Conservation (phyloP, 2,797 vertebrate species). For the Garrulus glandarius region DNA sequence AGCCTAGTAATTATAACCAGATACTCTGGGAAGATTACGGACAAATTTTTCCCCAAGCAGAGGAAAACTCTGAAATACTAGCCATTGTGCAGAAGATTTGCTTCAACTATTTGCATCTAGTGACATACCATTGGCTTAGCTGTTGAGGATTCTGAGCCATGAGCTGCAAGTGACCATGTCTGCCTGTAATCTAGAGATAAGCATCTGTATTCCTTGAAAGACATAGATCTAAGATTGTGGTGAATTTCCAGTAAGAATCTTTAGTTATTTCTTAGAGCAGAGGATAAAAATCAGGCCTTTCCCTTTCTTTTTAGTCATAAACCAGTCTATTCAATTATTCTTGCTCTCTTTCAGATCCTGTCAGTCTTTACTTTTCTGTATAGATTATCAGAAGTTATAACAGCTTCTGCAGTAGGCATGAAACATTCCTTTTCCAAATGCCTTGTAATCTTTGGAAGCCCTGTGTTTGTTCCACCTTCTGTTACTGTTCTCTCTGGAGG, state of each 20-base stretch:
- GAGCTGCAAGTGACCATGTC: neutral
- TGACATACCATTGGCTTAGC: neutral
- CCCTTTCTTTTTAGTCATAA: neutral
- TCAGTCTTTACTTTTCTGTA: neutral
- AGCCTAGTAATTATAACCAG: neutral
- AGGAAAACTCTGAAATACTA: neutral
- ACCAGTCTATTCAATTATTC: neutral
- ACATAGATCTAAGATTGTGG: neutral
- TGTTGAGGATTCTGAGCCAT: neutral
- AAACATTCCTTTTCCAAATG: neutral
- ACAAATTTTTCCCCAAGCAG: neutral
- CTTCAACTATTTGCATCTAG: neutral
- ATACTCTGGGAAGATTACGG: neutral
- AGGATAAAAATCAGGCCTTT: neutral
- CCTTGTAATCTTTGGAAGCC: neutral
- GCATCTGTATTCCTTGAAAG: neutral
- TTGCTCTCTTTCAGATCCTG: neutral
- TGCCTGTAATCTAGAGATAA: neutral
- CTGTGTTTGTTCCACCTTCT: neutral
- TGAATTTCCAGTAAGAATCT: neutral
- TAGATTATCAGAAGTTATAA: neutral
- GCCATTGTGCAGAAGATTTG: neutral
- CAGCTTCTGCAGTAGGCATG: neutral
- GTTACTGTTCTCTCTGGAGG: fast-evolving
- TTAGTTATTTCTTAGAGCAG: neutral